These are phyloP conservation scores for Pogonophryne albipinna DNA, from an alignment of 2,797 vertebrate species.

Conservation along the genomic window DNA sequence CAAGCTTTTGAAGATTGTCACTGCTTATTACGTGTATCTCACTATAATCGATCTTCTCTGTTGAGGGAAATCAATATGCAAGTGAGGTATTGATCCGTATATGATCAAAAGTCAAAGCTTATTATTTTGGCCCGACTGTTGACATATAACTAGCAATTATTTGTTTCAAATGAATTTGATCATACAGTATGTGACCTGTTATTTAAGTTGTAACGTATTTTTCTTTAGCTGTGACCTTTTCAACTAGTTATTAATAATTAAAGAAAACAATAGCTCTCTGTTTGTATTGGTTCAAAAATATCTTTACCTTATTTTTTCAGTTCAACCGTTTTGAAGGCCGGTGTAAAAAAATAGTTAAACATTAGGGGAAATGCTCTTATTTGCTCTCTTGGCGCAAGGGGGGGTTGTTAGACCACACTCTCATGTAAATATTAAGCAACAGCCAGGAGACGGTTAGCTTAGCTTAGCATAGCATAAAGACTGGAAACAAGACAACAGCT, in stretches of 20 bases:
- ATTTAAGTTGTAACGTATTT: neutral
- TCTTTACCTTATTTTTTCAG: neutral
- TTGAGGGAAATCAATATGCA: constrained; percentile 3
- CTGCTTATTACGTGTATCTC: neutral
- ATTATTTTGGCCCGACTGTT: neutral
- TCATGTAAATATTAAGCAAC: neutral
- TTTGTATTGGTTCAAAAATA: neutral
- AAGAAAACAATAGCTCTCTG: neutral
- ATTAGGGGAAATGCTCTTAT: neutral
- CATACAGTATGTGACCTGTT: neutral
- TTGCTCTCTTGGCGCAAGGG: neutral
- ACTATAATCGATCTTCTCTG: constrained; percentile 5
- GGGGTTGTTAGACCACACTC: neutral
- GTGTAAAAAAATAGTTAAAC: neutral
- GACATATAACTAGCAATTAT: neutral
- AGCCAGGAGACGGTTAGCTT: too few species aligned
- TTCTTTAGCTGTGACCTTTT: constrained; percentile 2
- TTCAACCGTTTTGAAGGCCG: neutral
- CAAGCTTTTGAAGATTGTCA: constrained; percentile 13
- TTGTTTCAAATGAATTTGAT: constrained; percentile 2
- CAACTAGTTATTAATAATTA: neutral
- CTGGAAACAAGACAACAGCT: too few species aligned
- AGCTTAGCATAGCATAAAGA: too few species aligned
- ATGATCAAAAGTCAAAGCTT: neutral
- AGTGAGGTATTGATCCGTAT: constrained; percentile 32